These are phyloP conservation scores for Liasis olivaceus DNA, from an alignment of 2,797 vertebrate genomes.

Conservation along the genomic window DNA sequence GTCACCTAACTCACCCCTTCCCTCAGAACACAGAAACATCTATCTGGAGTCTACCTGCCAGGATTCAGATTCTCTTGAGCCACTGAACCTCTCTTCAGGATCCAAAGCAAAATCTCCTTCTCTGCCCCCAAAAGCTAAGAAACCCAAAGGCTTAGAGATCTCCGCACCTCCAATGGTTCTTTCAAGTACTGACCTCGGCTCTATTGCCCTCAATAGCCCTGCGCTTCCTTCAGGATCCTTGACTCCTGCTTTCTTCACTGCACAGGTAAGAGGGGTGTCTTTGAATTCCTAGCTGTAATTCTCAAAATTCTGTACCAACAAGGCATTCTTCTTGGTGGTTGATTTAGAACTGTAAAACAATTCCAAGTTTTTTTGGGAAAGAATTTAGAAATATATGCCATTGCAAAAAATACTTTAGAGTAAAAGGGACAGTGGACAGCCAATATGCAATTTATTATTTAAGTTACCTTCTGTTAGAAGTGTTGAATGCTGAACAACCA, in stretches of 20 bases:
- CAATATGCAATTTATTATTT: neutral
- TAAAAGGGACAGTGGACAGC: neutral
- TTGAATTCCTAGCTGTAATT: neutral
- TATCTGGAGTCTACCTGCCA: constrained; percentile 76
- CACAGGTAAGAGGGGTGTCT: constrained; percentile 81
- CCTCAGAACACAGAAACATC: constrained; percentile 79
- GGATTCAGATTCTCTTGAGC: constrained; percentile 82
- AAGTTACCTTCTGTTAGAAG: neutral
- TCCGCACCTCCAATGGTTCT: constrained; percentile 86
- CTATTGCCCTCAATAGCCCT: constrained; percentile 93
- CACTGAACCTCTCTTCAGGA: constrained; percentile 92
- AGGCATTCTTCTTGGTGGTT: neutral
- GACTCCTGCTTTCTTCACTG: constrained; percentile 93
- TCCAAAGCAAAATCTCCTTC: constrained; percentile 85
- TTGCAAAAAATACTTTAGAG: neutral
- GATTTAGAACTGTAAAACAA: neutral
- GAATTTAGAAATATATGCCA: neutral
- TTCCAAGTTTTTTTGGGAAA: neutral
- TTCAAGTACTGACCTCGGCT: constrained; percentile 87
- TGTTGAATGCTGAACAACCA: neutral
- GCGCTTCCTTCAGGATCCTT: constrained; percentile 91
- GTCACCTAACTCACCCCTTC: constrained; percentile 78
- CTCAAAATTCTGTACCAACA: neutral
- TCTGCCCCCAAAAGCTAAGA: constrained; percentile 90
- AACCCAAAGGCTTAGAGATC: constrained; percentile 94